Evolutionary conservation across 2,113 vertebrate species (phyloP).

Genomic region (Montifringilla adamsi): DNA sequence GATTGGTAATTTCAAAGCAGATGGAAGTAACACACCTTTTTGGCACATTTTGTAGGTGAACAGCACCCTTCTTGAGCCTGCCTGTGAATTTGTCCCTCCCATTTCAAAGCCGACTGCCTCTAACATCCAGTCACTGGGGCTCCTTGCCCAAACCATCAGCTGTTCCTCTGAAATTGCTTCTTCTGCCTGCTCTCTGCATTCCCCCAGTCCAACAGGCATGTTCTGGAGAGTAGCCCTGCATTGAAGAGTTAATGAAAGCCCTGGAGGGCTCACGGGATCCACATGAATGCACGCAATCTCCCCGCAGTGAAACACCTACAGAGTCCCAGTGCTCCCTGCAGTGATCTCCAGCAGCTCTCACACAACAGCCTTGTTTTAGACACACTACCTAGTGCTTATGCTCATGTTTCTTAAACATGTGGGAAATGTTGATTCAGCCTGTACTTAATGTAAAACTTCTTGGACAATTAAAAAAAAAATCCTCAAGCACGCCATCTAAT

Average conservation of each 20-base stretch:
- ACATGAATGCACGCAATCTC: not conserved
- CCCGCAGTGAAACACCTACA: not conserved
- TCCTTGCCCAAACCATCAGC: not conserved
- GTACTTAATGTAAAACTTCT: not conserved
- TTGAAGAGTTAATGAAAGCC: not conserved
- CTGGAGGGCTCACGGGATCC: not conserved
- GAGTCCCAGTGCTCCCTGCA: not conserved
- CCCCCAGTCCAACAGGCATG: not conserved
- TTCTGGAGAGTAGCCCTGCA: not conserved
- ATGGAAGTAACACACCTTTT: not conserved
- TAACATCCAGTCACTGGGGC: not conserved
- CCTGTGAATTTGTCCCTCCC: not conserved
- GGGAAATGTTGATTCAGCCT: not conserved
- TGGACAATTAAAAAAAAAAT: not conserved
- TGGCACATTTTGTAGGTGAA: not conserved
- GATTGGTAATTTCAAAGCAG: not conserved
- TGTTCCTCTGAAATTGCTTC: not conserved
- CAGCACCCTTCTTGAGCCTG: not conserved
- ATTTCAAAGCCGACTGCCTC: not conserved
- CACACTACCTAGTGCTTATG: accelerated
- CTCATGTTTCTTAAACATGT: not conserved
- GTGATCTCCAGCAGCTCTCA: not conserved
- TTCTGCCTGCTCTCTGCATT: not conserved
- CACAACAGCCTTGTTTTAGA: not conserved
- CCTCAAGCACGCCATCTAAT: not conserved